phyloP scores from a whole-genome alignment of 2,888 invertebrate genomes.

The Diarsia rubi region DNA sequence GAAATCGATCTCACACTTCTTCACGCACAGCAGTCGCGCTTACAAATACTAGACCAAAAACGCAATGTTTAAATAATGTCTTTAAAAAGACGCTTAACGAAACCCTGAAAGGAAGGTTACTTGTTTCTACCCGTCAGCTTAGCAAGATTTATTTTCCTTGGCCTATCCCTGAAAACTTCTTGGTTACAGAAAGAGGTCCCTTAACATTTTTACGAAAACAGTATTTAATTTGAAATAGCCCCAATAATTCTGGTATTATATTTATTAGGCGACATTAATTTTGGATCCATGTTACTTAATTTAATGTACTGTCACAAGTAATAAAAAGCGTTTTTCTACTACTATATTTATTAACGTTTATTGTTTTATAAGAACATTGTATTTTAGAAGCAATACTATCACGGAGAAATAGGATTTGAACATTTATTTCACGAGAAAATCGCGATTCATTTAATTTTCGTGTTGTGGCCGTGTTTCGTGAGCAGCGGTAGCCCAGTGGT shows the following conservation, averaged over 20 bases:
- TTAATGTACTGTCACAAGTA: neutral
- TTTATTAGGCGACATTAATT: neutral
- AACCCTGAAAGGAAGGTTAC: neutral
- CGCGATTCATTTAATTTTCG: too few species aligned
- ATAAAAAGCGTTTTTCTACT: neutral
- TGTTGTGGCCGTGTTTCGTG: too few species aligned
- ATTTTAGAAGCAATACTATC: neutral
- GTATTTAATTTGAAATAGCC: neutral
- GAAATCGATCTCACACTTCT: too few species aligned
- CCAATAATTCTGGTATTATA: neutral
- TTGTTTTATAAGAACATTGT: neutral
- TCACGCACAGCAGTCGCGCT: too few species aligned
- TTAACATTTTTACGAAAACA: neutral
- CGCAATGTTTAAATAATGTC: too few species aligned
- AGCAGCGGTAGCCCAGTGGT: too few species aligned
- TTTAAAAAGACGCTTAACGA: neutral
- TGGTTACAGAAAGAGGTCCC: neutral
- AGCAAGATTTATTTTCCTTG: neutral
- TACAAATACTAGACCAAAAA: too few species aligned
- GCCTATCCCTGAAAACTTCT: neutral
- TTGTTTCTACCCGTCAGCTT: neutral
- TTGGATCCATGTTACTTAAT: neutral
- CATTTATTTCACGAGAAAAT: too few species aligned
- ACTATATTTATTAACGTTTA: neutral
- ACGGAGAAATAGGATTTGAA: too few species aligned